Conservation (phyloP, 1,140 invertebrate genomes). For the Portunus trituberculatus region DNA sequence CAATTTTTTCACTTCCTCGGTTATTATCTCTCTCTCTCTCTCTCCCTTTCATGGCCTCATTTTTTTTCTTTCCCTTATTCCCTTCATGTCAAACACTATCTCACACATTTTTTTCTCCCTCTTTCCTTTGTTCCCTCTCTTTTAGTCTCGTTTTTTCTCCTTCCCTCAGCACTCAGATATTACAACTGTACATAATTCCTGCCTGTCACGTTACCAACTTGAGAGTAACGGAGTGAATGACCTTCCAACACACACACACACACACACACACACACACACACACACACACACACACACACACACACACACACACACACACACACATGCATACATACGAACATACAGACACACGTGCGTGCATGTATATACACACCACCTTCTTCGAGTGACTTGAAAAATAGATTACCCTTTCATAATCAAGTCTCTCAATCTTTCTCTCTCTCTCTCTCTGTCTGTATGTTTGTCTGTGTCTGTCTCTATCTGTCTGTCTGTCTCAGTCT, state of each 20-base stretch:
- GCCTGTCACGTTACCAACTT: neutral
- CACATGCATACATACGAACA: neutral
- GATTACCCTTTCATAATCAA: too few species aligned
- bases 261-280: neutral
- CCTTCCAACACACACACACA: neutral
- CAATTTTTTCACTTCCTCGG: neutral
- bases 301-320: neutral
- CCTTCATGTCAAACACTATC: too few species aligned
- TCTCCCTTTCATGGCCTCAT: neutral
- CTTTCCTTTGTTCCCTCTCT: neutral
- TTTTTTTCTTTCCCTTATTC: too few species aligned
- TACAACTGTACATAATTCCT: neutral
- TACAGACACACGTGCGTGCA: neutral
- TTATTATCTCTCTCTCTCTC: neutral
- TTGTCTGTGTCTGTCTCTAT: too few species aligned
- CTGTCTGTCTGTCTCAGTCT: too few species aligned
- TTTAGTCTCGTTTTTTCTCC: neutral
- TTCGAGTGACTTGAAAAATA: neutral
- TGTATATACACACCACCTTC: neutral
- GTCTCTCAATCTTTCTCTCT: too few species aligned
- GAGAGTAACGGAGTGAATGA: neutral
- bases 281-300: slow-evolving; percentile 20
- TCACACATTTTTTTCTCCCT: neutral
- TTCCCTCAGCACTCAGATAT: neutral
- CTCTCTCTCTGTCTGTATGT: too few species aligned